Evolutionary conservation across 2,888 invertebrate species (phyloP).

Genomic region (Acrobasis consociella): DNA sequence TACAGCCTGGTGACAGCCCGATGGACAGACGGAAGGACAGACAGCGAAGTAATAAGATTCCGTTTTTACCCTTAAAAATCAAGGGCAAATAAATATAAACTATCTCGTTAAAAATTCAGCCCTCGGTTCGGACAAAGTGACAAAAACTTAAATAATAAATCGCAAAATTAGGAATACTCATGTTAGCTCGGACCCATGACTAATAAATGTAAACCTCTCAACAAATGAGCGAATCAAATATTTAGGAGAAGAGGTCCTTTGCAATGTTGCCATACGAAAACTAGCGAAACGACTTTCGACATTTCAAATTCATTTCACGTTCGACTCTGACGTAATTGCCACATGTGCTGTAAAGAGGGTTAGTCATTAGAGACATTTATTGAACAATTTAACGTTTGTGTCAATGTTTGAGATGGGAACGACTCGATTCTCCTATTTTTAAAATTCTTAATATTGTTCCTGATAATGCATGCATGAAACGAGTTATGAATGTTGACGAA

Average conservation of each 20-base stretch:
- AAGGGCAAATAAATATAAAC: no score
- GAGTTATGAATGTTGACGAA: no score
- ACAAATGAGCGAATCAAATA: constrained; percentile 5
- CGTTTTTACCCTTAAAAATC: no score
- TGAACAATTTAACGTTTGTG: not conserved
- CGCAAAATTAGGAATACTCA: not conserved
- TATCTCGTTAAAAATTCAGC: no score
- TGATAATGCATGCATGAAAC: no score
- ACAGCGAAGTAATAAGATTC: no score
- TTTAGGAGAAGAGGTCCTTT: not conserved
- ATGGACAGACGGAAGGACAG: no score
- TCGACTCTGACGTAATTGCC: constrained; percentile 26
- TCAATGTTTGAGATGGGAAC: no score
- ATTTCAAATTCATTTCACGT: constrained; percentile 26
- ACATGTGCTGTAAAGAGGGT: constrained; percentile 6
- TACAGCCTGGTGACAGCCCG: no score
- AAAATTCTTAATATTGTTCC: no score
- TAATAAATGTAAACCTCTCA: constrained; percentile 13
- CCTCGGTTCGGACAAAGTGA: not conserved
- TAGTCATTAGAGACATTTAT: not conserved
- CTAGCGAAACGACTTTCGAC: constrained; percentile 15
- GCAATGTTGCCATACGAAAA: not conserved
- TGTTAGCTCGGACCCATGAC: constrained; percentile 1
- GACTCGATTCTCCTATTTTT: no score
- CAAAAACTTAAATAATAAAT: constrained; percentile 3